Percentiles rank a stretch among this genome's conserved stretches.
Evolutionary conservation across 2,113 vertebrate genomes (phyloP).

Genomic region (Ammodytes dubius): DNA sequence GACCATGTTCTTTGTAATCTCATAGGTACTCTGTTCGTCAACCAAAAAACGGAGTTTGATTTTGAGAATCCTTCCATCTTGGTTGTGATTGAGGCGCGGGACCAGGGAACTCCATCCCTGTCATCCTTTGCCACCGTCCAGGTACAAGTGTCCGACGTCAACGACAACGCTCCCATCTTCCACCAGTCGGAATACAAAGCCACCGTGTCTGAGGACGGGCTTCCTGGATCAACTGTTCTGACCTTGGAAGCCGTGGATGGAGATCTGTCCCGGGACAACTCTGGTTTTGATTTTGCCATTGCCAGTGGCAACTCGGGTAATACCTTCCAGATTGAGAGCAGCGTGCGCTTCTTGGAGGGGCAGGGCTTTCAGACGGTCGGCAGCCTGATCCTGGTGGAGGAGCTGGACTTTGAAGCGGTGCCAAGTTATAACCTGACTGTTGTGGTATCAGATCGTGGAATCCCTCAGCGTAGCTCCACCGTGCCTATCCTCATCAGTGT

Average conservation of each 20-base stretch:
- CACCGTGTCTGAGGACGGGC: slow-evolving; percentile 90
- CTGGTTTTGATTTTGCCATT: slow-evolving; percentile 93
- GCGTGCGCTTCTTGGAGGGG: slow-evolving; percentile 86
- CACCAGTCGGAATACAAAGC: slow-evolving; percentile 88
- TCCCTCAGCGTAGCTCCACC: slow-evolving; percentile 89
- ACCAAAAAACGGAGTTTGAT: slow-evolving; percentile 84
- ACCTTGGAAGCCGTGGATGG: slow-evolving; percentile 90
- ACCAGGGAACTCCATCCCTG: slow-evolving; percentile 88
- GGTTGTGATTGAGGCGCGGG: slow-evolving; percentile 91
- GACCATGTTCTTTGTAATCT: slow-evolving; percentile 8
- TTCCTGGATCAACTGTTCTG: slow-evolving; percentile 91
- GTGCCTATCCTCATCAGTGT: slow-evolving; percentile 89
- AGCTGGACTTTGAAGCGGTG: slow-evolving; percentile 92
- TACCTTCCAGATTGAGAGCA: slow-evolving; percentile 94
- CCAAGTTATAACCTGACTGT: slow-evolving; percentile 92
- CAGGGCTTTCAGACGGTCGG: slow-evolving; percentile 88
- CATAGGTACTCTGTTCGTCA: slow-evolving; percentile 89
- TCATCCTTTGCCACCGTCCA: slow-evolving; percentile 89
- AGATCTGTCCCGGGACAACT: slow-evolving; percentile 90
- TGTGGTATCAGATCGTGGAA: slow-evolving; percentile 91
- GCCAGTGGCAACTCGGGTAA: slow-evolving; percentile 92
- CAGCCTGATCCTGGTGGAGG: slow-evolving; percentile 91
- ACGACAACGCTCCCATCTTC: slow-evolving; percentile 93
- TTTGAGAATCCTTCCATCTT: slow-evolving; percentile 87
- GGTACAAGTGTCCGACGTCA: slow-evolving; percentile 91